Evolutionary conservation across 2,113 vertebrate genomes (phyloP), one percentile per base, ranked within the genome.

Genomic region (Entelurus aequoreus): DNA sequence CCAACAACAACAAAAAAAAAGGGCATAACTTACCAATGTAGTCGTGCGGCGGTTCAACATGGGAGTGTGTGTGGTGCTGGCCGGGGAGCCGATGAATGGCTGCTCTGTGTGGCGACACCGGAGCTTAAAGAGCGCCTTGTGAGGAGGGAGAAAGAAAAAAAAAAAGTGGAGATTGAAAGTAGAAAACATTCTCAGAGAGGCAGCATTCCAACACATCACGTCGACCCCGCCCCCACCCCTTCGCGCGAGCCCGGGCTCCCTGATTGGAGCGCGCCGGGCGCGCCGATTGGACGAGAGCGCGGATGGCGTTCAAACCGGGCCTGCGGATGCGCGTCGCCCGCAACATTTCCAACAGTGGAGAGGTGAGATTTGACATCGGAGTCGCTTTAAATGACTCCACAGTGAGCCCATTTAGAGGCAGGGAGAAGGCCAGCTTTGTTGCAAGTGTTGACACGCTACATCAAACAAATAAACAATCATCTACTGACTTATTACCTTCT

Each of bases 41-140:
- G 80, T 71, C 72, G 80, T 80, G 70, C 83, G 81, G 80, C 71
- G 83, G 85, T 88, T 80, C 71, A 77, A 87, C 84, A 86, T 85
- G 83, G 84, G 83, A 87, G 86, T 89, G 86, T 81, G 85, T 89
- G 86, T 80, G 87, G 83, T 46, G 42, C 84, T 85, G 85, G 77
- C 75, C 83, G 84, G 71, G 68, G 74, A 78, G 79, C 78, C 86
- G 75, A 90, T 92, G 90, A 92, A 92, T 92, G 88, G 89, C 80
- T 74, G 85, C 90, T 91, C 91, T 92, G 90, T 92, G 87, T 91
- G 83, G 86, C 78, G 76, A 84, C 86, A 79, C 80, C 81, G 81
- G 75, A 82, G 86, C 91, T 92, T 91, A 91, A 92, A 92, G 91
- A 88, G 87, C 85, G 87, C 88, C 88, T 92, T 91, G 90, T 92